Percentiles rank a stretch among this genome's conserved stretches.
phyloP scores from a whole-genome alignment of 2,888 invertebrate species.

The Erebia epiphron region DNA sequence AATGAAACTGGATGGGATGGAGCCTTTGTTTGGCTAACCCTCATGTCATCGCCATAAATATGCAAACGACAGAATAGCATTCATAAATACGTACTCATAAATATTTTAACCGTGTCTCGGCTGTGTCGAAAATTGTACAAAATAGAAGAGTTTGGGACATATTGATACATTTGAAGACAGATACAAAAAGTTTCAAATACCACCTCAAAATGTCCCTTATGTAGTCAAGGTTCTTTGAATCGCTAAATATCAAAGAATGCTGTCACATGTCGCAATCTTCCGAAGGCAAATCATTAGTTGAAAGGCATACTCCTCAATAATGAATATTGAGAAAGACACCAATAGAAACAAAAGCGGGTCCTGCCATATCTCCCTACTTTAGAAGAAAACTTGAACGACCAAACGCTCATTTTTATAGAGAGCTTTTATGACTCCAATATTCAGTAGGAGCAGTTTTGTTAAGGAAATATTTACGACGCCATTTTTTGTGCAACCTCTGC shows the following conservation, averaged over 20 bases:
- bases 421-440: constrained; percentile 75
- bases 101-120: constrained; percentile 57
- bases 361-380: constrained; percentile 47
- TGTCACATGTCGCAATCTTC: background rate
- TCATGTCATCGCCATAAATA: constrained; percentile 62
- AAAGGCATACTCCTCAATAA: too few species aligned
- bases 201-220: background rate
- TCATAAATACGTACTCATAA: constrained; percentile 76
- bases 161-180: background rate
- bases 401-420: constrained; percentile 72
- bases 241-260: too few species aligned
- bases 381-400: constrained; percentile 64
- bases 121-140: constrained; percentile 31
- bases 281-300: too few species aligned
- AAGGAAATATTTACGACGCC: constrained; percentile 72
- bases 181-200: background rate
- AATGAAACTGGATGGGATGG: constrained; percentile 47
- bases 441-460: constrained; percentile 80
- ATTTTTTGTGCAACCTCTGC: constrained; percentile 65
- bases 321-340: background rate
- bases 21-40: constrained; percentile 64
- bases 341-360: background rate
- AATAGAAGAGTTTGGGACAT: constrained; percentile 17
- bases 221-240: background rate
- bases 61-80: constrained; percentile 75